Evolutionary conservation across 2,888 invertebrate genomes (phyloP).

Genomic region (Chrysodeixis includens): DNA sequence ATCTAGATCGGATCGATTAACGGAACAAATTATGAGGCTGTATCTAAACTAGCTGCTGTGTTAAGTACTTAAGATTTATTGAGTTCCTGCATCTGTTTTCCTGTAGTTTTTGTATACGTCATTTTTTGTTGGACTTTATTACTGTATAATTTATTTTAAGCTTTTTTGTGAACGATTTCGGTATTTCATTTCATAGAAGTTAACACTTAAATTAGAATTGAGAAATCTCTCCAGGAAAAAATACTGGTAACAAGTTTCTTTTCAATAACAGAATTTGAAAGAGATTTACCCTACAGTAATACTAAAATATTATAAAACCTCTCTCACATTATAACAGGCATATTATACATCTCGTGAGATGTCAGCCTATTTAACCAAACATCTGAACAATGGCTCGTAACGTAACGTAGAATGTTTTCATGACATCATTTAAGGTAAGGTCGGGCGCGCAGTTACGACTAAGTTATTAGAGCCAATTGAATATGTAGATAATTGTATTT

Average conservation of each 20-base stretch:
- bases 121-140: neutral
- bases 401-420: slow-evolving; percentile 1
- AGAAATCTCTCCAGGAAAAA: too few relatives aligned
- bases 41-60: neutral
- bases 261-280: too few relatives aligned
- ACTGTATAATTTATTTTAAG: too few relatives aligned
- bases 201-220: too few relatives aligned
- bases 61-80: neutral
- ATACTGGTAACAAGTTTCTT: too few relatives aligned
- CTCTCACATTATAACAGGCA: neutral
- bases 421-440: slow-evolving; percentile 40
- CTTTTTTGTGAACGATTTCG: too few relatives aligned
- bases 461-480: neutral
- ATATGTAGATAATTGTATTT: too few relatives aligned
- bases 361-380: slow-evolving; percentile 8
- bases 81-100: neutral
- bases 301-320: neutral
- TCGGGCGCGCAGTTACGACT: slow-evolving; percentile 2
- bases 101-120: neutral
- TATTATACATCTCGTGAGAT: slow-evolving; percentile 13
- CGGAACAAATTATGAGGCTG: neutral
- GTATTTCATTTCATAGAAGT: too few relatives aligned
- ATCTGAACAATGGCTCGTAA: slow-evolving; percentile 31
- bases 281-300: too few relatives aligned
- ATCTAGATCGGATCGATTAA: neutral